Percentiles rank a stretch among this genome's conserved stretches.
Conservation (phyloP, 2,888 invertebrate genomes). For the Cyclophora punctaria region DNA sequence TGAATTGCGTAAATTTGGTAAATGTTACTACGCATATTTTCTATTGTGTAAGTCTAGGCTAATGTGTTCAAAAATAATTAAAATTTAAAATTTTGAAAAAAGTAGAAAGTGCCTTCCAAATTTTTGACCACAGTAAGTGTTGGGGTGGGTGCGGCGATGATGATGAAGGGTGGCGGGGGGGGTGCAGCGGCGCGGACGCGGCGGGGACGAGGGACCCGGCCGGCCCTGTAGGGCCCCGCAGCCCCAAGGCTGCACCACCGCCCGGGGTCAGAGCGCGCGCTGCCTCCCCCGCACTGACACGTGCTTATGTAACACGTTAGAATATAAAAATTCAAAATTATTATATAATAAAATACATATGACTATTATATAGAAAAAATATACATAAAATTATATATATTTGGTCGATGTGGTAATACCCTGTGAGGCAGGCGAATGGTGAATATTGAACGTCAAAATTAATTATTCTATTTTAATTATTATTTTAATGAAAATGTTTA, state of each 20-base stretch:
- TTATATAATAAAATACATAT: constrained; percentile 74
- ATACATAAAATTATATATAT: constrained; percentile 69
- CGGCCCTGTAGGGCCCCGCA: constrained; percentile 4
- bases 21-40: constrained; percentile 75
- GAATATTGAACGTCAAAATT: constrained; percentile 70
- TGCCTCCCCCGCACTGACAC: constrained; percentile 39
- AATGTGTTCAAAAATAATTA: constrained; percentile 83
- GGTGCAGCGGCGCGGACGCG: constrained; percentile 16
- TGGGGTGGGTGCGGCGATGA: constrained; percentile 74
- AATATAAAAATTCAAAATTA: constrained; percentile 74
- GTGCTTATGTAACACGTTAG: constrained; percentile 68
- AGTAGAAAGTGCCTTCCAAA: constrained; percentile 90
- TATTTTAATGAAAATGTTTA: constrained; percentile 31
- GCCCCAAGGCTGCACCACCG: background rate
- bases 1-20: constrained; percentile 73
- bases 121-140: constrained; percentile 77
- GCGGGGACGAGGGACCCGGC: constrained; percentile 3
- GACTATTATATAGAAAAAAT: constrained; percentile 73
- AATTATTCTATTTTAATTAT: constrained; percentile 38
- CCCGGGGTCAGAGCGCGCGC: constrained; percentile 8
- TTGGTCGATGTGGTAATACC: constrained; percentile 80
- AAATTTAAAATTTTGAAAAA: constrained; percentile 72
- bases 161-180: constrained; percentile 34
- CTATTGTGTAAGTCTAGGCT: constrained; percentile 79
- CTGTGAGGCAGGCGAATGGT: constrained; percentile 81